Base-by-base conservation (phyloP, 2,888 invertebrate species). In the Stenodera caucasica region DNA sequence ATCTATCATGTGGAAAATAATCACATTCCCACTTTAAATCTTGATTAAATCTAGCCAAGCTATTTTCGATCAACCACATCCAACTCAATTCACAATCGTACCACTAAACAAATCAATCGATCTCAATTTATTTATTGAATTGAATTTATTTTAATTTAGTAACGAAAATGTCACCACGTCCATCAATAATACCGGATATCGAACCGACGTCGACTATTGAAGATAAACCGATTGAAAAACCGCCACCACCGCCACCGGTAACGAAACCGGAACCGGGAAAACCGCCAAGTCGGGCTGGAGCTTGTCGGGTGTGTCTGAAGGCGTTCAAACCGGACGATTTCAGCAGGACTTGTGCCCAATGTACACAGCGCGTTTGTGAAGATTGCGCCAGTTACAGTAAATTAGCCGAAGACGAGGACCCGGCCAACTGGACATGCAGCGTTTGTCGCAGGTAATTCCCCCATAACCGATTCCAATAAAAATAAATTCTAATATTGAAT, bases 351-450 rank as follows among this genome's bases (percentile, higher is more conserved):
- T 96, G 95, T 82, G 90, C 89, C 75, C 94, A 94, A 81, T 96
- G 95, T 81, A 90, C 92, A 75, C 92, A 94, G 77, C 88, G 92
- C 70, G 77, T 95, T 55, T 95, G 95, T 80, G 95, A 95, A 80
- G 95, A 95, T 81, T 95, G 95, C 78, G 94, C 94, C 68, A 94
- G 93, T 56, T 95, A 95, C 80, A 94, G 94, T 70, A 92, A 92
- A 74, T 85, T 90, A 59, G 88, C 90, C 64, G 90, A 91, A 75
- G 90, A 90, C 67, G 91, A 93, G 75, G 92, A 93, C 74, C 87
- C 89, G 81, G 92, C 92, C 67, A 88, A 88, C 71, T 95, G 94
- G 94, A 88, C 91, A 60, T 95, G 94, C 81, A 94, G 93, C 68
- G 93, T 94, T 15, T 95, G 94, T 78, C 88, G 94, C 30, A 75